Conservation (phyloP, 2,113 vertebrate genomes). For the Anarrhichthys ocellatus region DNA sequence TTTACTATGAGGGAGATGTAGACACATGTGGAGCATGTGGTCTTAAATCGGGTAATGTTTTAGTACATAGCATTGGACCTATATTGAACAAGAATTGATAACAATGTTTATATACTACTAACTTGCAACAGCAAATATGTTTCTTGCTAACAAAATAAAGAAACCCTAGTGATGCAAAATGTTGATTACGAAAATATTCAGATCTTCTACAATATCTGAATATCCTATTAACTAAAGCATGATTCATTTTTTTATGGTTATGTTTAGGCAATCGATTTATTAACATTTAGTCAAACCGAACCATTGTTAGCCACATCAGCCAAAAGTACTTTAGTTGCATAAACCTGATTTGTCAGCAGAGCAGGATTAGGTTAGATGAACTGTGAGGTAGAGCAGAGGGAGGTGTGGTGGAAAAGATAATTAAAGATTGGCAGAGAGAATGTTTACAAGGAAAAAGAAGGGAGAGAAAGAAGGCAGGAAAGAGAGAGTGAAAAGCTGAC, state of each 20-base stretch:
- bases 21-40: slow-evolving; percentile 57
- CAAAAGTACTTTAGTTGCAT: not conserved
- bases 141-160: not conserved
- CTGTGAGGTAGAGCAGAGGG: not conserved
- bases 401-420: not conserved
- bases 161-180: not conserved
- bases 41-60: slow-evolving; percentile 11
- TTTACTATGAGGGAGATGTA: slow-evolving; percentile 19
- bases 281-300: not conserved
- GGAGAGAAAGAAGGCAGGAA: not conserved
- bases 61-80: slow-evolving; percentile 2
- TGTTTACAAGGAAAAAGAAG: not conserved
- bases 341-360: not conserved
- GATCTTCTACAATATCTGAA: not conserved
- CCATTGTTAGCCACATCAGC: not conserved
- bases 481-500: not conserved
- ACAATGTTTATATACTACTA: not conserved
- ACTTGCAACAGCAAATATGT: not conserved
- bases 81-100: not conserved
- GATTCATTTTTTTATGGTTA: too few species aligned
- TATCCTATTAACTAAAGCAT: not conserved
- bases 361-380: not conserved
- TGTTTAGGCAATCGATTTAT: not conserved
- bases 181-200: not conserved
- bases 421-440: not conserved